Base-by-base conservation (phyloP, 2,888 invertebrate genomes). In the Agriopis leucophaearia region DNA sequence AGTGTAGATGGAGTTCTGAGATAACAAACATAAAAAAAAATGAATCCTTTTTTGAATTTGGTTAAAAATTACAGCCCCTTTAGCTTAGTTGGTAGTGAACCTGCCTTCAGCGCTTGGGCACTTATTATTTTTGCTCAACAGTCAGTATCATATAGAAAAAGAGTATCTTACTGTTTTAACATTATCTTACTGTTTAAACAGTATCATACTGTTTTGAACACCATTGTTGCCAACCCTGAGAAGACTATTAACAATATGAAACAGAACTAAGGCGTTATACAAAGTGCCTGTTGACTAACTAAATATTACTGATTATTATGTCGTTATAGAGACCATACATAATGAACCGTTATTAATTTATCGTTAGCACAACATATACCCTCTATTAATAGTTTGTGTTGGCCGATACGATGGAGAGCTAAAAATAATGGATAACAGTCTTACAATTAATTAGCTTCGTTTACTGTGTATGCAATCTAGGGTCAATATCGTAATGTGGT, bases 271-370 rank as follows among this genome's bases (percentile, higher is more conserved):
- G 10, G 15, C n/a, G 9, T 9, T 36, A 15, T 54, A 54, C 15
- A 5, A 15, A 54, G 38, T 75, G 70, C 72, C 75, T 70, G 72
- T 72, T 64, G 54, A 71, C 71, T 65, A 64, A 72, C 70, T 76
- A 71, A 70, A 50, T 57, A 8, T 40, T 13, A 50, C 50, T 50
- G 50, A 59, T 59, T 72, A 72, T 72, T 63, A 64, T 62, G 58
- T 60, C 16, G 16, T 59, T 42, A 38, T 18, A 57, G 13, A 18
- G 45, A 64, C 56, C 10, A 35, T 8, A 5, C 52, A 45, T 59
- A 59, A 59, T 54, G 27, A 48, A 15, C 47, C 10, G 48, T 65
- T 59, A 54, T 65, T 65, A 59, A 48, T 59, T 54, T 54, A 65
- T 65, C 65, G 58, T 59, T 59, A 59, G 47, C 51, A 58, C 48